Conservation (phyloP, 2,888 invertebrate genomes). For the Fragum whitleyi region DNA sequence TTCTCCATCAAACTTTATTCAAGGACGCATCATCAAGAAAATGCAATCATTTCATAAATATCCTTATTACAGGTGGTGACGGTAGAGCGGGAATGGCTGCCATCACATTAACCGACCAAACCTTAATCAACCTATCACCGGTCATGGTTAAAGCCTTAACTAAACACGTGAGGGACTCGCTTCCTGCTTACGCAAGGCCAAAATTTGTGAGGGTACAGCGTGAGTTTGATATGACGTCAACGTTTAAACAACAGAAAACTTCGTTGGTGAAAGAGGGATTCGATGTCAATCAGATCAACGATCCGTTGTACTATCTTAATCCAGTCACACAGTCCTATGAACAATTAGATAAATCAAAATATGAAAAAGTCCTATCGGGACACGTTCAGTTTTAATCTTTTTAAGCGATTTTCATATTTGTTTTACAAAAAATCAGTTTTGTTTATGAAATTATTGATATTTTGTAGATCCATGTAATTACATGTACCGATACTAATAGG, state of each 20-base stretch:
- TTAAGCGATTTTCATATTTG: no score
- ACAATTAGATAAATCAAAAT: slow-evolving; percentile 38
- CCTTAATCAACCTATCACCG: slow-evolving; percentile 31
- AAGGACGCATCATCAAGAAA: no score
- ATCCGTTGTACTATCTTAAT: slow-evolving; percentile 57
- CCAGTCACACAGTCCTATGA: slow-evolving; percentile 38
- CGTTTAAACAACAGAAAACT: slow-evolving; percentile 65
- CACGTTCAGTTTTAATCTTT: slow-evolving; percentile 33
- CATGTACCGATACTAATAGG: no score
- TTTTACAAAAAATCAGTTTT: no score
- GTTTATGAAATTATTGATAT: no score
- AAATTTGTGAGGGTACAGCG: slow-evolving; percentile 61
- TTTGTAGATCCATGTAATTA: no score
- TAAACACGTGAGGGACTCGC: slow-evolving; percentile 61
- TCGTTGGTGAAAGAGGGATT: slow-evolving; percentile 58
- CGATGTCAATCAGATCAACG: slow-evolving; percentile 39
- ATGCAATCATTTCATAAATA: no score
- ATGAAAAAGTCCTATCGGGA: slow-evolving; percentile 46
- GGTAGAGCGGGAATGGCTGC: slow-evolving; percentile 81
- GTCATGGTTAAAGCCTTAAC: slow-evolving; percentile 58
- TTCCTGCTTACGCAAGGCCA: slow-evolving; percentile 78
- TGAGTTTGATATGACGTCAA: slow-evolving; percentile 60
- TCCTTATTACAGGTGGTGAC: slow-evolving; percentile 71
- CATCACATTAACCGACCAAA: slow-evolving; percentile 62
- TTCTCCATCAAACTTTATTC: no score